Base-by-base conservation (phyloP, 2,888 invertebrate species). In the Apotomis capreana region DNA sequence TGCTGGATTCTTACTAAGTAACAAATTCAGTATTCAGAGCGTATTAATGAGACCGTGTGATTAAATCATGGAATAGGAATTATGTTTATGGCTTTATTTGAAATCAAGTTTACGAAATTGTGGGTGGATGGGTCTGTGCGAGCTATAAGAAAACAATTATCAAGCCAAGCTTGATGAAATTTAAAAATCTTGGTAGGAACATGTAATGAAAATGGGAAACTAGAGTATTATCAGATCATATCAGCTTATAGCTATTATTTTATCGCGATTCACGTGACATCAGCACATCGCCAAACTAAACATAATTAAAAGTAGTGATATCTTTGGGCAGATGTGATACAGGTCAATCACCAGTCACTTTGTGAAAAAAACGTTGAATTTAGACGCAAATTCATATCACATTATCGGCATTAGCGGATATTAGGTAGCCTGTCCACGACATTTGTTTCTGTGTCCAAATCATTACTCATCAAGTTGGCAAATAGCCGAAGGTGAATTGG, bases 401-500 rank as follows among this genome's bases (percentile, higher is more conserved):
- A 10, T 10, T 9, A 49, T 6, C 40, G 5, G 40, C 4, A 6
- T 49, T 49, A 49, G 9, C 60, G 8, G 5, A 44, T 55, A 65
- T 57, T 46, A 65, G 40, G 65, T n/a, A 65, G 26, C 57, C 55
- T 9, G 44, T 57, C 65, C 65, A 65, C 55, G 55, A 57, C 15
- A 37, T 44, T 62, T 64, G 37, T 52, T 63, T 6, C 5, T 44
- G 55, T 55, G 12, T 44, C n/a, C n/a, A 5, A 49, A 64, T 26
- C 26, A 15, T 51, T 55, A 46, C 15, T 55, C 52, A 46, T 44
- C 0, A 44, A 40, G 15, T 55, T 64, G 44, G 64, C 55, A 44
- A 40, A 13, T 3, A 55, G 8, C 44, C 44, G 12, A 26, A 13
- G 64, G 64, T 55, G 12, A 26, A 44, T 55, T 4, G 12, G 49